A percentile compares a stretch with the other conserved stretches of the same genome.
phyloP scores from a whole-genome alignment of 2,113 vertebrate species.

The Calcarius ornatus region DNA sequence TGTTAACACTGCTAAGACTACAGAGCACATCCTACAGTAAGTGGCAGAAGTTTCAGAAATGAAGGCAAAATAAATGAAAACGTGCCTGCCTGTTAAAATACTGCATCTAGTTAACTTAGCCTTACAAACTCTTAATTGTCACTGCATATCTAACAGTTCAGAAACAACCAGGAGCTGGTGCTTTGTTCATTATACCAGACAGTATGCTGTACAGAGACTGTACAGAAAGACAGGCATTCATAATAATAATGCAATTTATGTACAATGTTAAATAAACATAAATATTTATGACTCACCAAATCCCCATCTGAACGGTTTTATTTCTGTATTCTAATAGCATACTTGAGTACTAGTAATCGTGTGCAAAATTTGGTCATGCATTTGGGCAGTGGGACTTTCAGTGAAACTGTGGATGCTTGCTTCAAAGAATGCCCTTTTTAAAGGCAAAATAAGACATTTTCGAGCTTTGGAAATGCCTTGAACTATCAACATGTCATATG shows the following conservation, averaged over 20 bases:
- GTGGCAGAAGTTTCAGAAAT: constrained; percentile 13
- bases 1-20: neutral
- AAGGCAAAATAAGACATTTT: neutral
- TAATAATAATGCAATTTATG: neutral
- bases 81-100: constrained; percentile 38
- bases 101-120: constrained; percentile 21
- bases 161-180: neutral
- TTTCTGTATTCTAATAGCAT: neutral
- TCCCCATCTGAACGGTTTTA: neutral
- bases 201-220: neutral
- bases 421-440: neutral
- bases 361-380: neutral
- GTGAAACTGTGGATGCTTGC: neutral
- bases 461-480: neutral
- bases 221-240: neutral
- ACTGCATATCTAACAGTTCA: neutral
- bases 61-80: constrained; percentile 28
- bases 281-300: neutral
- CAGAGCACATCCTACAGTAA: neutral
- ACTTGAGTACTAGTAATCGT: neutral
- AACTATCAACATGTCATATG: neutral
- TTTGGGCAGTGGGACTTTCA: neutral
- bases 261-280: neutral
- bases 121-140: constrained; percentile 35
- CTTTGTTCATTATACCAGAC: neutral